Evolutionary conservation across 2,113 vertebrate species (phyloP).

Genomic region (Deroptyus accipitrinus): DNA sequence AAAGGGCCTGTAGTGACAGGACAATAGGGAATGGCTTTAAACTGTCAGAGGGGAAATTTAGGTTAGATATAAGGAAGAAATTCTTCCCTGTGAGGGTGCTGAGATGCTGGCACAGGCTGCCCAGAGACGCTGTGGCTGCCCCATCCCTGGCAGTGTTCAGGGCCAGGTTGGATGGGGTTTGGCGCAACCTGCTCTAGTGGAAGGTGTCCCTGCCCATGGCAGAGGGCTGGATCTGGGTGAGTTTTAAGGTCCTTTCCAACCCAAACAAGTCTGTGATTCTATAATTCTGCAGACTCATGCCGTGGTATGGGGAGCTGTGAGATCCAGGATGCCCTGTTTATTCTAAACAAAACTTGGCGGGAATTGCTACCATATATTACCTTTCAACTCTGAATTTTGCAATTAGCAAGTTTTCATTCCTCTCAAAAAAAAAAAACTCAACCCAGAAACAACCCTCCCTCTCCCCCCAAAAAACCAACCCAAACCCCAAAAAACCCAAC

Average conservation of each 20-base stretch:
- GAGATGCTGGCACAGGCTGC: not conserved
- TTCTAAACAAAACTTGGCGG: not conserved
- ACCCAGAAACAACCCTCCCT: not conserved
- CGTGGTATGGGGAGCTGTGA: accelerated
- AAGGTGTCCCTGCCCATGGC: not conserved
- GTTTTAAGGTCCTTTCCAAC: not conserved
- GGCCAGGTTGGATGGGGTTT: not conserved
- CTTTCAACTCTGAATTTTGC: not conserved
- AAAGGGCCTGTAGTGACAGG: not conserved
- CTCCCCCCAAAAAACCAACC: not conserved
- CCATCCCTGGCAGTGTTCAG: not conserved
- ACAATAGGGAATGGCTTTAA: not conserved
- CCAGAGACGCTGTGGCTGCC: not conserved
- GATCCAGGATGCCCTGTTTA: not conserved
- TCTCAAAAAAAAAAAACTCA: not conserved
- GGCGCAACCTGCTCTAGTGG: not conserved
- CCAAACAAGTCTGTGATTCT: not conserved
- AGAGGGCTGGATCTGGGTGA: not conserved
- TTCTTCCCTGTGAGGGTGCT: not conserved
- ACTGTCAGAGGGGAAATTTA: not conserved
- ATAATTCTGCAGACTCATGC: not conserved
- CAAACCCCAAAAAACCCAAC: not conserved
- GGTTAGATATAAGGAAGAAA: not conserved
- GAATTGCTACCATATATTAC: not conserved
- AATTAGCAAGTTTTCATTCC: not conserved